Evolutionary conservation across 2,797 vertebrate genomes (phyloP).

Genomic region (Artibeus jamaicensis): DNA sequence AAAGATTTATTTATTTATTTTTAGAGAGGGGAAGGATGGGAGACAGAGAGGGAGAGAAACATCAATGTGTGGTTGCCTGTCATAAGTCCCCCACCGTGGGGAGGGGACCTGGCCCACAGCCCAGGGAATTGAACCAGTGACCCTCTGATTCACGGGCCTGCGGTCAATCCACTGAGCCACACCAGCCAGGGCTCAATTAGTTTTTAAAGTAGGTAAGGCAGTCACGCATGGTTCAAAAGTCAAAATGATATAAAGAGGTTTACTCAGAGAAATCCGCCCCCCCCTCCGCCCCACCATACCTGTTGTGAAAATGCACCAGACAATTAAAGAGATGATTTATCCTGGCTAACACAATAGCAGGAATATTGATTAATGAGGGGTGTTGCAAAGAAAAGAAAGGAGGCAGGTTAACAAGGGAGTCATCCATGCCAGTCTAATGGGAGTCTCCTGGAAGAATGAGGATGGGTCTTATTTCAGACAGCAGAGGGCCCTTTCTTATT

Average conservation of each 20-base stretch:
- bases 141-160: no score
- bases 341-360: background rate
- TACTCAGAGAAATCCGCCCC: background rate
- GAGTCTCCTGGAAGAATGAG: background rate
- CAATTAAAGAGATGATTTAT: background rate
- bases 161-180: no score
- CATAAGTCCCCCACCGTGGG: no score
- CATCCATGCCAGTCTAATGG: background rate
- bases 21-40: no score
- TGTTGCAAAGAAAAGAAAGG: background rate
- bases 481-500: background rate
- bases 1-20: no score
- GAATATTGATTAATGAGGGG: background rate
- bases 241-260: background rate
- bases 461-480: background rate
- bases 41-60: no score
- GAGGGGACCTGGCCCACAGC: no score
- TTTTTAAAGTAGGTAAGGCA: background rate
- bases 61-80: no score
- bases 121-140: no score
- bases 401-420: background rate
- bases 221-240: background rate
- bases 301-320: background rate
- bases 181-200: background rate
- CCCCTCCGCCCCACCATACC: no score